These are phyloP conservation scores for Panopea generosa DNA, from an alignment of 2,888 invertebrate genomes.

Conservation along the genomic window DNA sequence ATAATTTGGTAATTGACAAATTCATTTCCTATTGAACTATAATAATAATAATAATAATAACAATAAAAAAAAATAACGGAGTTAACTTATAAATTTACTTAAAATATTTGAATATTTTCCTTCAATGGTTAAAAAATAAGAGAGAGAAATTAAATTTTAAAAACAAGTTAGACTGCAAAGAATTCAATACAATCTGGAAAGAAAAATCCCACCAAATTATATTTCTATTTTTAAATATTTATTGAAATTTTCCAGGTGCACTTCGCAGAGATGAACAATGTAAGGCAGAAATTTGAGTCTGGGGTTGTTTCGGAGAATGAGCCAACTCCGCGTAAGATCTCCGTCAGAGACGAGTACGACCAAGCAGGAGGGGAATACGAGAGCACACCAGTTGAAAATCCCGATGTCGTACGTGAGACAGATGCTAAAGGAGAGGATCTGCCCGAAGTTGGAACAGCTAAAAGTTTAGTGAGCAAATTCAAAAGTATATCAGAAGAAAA, in stretches of 20 bases:
- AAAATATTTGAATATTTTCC: too few species aligned
- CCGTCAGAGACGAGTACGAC: constrained; percentile 64
- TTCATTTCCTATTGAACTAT: too few species aligned
- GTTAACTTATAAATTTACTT: too few species aligned
- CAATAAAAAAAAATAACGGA: too few species aligned
- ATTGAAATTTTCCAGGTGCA: constrained; percentile 56
- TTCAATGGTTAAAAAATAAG: too few species aligned
- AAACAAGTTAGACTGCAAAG: too few species aligned
- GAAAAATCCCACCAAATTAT: too few species aligned
- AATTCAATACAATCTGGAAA: too few species aligned
- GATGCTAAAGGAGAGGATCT: constrained; percentile 61
- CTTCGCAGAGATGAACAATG: constrained; percentile 70
- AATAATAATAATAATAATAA: too few species aligned
- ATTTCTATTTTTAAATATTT: too few species aligned
- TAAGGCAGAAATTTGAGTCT: constrained; percentile 69
- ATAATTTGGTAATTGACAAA: too few species aligned
- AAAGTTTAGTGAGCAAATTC: constrained; percentile 65
- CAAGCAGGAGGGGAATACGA: constrained; percentile 77
- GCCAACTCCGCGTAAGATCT: constrained; percentile 33
- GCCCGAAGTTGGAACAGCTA: constrained; percentile 70
- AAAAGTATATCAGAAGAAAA: constrained; percentile 61
- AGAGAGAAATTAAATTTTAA: too few species aligned
- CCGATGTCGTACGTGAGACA: constrained; percentile 65
- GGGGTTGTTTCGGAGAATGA: constrained; percentile 42
- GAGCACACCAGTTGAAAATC: constrained; percentile 72